phyloP scores from a whole-genome alignment of 1,140 invertebrate species.

The Magallana ariakensis region DNA sequence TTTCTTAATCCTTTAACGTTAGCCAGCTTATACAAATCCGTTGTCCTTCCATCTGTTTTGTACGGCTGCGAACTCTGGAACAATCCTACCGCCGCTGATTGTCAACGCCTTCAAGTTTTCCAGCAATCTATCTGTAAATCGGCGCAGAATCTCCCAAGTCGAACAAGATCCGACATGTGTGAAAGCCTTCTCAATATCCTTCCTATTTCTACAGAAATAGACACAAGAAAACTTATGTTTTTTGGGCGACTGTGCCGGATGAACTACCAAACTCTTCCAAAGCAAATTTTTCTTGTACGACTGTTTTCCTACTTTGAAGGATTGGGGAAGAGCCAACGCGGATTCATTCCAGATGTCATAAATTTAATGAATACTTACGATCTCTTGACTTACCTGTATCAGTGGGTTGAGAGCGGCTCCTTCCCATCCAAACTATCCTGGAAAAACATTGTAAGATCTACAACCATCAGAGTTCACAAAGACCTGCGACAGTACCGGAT shows the following conservation, averaged over 20 bases:
- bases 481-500: not conserved
- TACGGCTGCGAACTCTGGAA: slow-evolving; percentile 43
- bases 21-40: too few species aligned
- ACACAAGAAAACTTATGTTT: too few species aligned
- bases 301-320: too few species aligned
- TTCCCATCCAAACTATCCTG: not conserved
- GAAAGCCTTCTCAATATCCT: too few species aligned
- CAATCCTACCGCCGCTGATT: not conserved
- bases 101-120: not conserved
- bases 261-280: too few species aligned
- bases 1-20: too few species aligned
- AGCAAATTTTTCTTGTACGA: too few species aligned
- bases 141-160: not conserved
- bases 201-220: too few species aligned
- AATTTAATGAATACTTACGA: not conserved
- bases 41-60: too few species aligned
- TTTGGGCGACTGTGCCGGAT: too few species aligned
- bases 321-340: too few species aligned
- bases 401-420: not conserved
- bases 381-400: not conserved
- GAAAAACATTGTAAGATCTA: not conserved
- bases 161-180: slow-evolving; percentile 27
- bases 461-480: not conserved
- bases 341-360: too few species aligned
- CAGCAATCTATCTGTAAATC: slow-evolving; percentile 39